These are phyloP conservation scores for Dicyrtomina minuta DNA, from an alignment of 2,888 invertebrate species.

Conservation along the genomic window DNA sequence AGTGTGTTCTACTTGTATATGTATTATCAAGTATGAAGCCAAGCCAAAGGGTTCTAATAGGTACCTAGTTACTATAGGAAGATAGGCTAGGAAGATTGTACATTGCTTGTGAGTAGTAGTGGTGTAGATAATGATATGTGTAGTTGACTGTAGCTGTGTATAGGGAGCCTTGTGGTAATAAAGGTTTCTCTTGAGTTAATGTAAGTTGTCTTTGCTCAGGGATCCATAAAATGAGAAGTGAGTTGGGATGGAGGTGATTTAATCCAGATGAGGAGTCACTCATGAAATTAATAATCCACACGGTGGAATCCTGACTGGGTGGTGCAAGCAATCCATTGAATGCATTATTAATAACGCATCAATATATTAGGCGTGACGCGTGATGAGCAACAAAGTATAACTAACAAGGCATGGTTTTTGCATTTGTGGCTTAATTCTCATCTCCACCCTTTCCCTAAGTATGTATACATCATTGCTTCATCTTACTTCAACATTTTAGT, in stretches of 20 bases:
- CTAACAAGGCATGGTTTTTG: conserved; percentile 39
- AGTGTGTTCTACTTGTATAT: too few relatives aligned
- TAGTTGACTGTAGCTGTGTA: too few relatives aligned
- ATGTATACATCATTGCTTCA: neutral
- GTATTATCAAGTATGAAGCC: too few relatives aligned
- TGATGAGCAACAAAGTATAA: conserved; percentile 38
- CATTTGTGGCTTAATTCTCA: conserved; percentile 41
- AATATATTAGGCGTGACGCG: conserved; percentile 43
- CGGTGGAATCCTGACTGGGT: conserved; percentile 33
- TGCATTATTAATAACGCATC: conserved; percentile 41
- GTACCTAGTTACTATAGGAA: too few relatives aligned
- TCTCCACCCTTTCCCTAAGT: conserved; percentile 18
- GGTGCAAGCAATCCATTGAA: conserved; percentile 26
- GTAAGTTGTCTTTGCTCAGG: conserved; percentile 34
- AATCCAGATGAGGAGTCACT: conserved; percentile 36
- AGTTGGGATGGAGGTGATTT: conserved; percentile 33
- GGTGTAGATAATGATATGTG: too few relatives aligned
- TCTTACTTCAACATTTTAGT: conserved; percentile 8
- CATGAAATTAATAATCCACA: conserved; percentile 36
- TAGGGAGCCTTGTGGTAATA: too few relatives aligned
- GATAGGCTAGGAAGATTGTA: too few relatives aligned
- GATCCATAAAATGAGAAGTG: conserved; percentile 31
- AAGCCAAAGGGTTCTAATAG: too few relatives aligned
- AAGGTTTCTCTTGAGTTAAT: neutral
- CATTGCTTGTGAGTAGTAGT: too few relatives aligned